phyloP scores from a whole-genome alignment of 2,888 invertebrate species.

The Adela reaumurella region DNA sequence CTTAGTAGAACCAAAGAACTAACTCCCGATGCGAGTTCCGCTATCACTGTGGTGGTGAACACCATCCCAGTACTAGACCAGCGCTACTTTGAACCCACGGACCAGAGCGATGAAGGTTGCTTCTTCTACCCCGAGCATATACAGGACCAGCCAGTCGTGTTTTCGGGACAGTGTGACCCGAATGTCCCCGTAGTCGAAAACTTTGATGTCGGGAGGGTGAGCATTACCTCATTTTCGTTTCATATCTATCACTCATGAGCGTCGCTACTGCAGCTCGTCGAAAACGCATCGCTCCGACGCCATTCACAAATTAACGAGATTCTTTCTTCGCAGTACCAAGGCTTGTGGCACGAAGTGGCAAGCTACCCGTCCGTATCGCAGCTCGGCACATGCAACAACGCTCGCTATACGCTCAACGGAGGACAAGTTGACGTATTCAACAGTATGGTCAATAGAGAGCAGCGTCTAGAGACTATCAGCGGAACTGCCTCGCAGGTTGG shows the following conservation, averaged over 20 bases:
- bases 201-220: slow-evolving; percentile 7
- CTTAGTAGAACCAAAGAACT: slow-evolving; percentile 24
- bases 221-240: too few relatives aligned
- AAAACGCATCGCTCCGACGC: not conserved
- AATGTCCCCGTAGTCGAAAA: slow-evolving; percentile 8
- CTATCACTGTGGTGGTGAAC: slow-evolving; percentile 20
- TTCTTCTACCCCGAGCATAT: slow-evolving; percentile 27
- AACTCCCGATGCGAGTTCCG: slow-evolving; percentile 12
- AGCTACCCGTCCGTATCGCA: slow-evolving; percentile 19
- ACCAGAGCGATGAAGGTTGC: slow-evolving; percentile 24
- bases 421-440: too few relatives aligned
- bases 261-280: too few relatives aligned
- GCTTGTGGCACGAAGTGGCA: slow-evolving; percentile 21
- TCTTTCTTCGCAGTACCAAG: slow-evolving; percentile 18
- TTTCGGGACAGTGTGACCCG: slow-evolving; percentile 26
- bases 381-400: slow-evolving; percentile 22
- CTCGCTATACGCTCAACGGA: slow-evolving; percentile 14
- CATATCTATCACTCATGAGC: not conserved
- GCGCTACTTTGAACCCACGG: slow-evolving; percentile 20
- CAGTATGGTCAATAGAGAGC: too few relatives aligned
- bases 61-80: slow-evolving; percentile 22
- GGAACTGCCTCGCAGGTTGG: too few relatives aligned
- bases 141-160: slow-evolving; percentile 21
- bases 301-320: not conserved
- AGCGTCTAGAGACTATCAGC: too few relatives aligned